These are phyloP conservation scores for Pseudotriccus pelzelni DNA, from an alignment of 2,797 vertebrate genomes.

Conservation along the genomic window DNA sequence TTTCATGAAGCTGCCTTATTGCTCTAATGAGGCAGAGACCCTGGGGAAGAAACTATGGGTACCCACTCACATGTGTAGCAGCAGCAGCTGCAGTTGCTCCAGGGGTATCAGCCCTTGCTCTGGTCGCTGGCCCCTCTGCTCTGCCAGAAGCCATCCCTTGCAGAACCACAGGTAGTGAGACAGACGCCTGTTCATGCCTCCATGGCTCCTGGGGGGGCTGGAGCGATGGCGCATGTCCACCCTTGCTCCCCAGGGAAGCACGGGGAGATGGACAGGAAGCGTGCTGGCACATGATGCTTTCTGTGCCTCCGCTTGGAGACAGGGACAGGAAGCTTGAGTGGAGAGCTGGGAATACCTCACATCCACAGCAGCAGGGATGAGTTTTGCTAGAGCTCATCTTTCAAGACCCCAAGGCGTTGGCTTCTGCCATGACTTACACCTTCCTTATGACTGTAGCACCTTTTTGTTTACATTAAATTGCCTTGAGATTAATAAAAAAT, in stretches of 20 bases:
- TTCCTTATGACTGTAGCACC: not conserved
- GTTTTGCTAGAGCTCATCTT: not conserved
- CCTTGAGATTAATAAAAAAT: not conserved
- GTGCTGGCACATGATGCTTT: not conserved
- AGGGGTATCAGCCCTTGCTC: not conserved
- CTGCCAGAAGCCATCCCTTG: not conserved
- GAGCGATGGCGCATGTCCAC: not conserved
- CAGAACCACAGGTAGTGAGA: not conserved
- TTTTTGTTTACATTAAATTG: not conserved
- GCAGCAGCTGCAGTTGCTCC: not conserved
- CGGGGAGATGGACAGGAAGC: not conserved
- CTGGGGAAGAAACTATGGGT: not conserved
- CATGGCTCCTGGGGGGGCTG: not conserved
- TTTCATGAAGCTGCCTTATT: not conserved
- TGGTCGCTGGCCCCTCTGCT: rapidly evolving
- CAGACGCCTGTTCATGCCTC: rapidly evolving
- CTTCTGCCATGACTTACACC: not conserved
- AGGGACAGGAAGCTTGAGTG: not conserved
- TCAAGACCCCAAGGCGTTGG: not conserved
- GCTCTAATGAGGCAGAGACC: not conserved
- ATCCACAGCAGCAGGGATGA: not conserved
- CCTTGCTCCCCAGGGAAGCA: not conserved
- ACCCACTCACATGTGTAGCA: not conserved
- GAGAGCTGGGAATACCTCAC: rapidly evolving
- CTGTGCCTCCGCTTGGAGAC: rapidly evolving